phyloP scores from a whole-genome alignment of 2,113 vertebrate genomes.

The Lethenteron camtschaticum region DNA sequence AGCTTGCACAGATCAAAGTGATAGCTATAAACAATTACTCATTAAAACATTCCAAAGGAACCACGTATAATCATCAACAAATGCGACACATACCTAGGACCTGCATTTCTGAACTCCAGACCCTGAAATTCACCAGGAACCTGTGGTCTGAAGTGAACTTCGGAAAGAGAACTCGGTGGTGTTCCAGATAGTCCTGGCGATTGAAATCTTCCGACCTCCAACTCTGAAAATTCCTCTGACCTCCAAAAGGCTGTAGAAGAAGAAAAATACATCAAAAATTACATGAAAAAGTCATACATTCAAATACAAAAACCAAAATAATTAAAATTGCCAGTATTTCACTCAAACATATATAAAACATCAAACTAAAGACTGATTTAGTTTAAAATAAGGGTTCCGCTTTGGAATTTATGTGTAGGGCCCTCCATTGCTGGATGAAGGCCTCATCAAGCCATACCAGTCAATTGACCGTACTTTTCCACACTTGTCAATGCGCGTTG shows the following conservation, averaged over 20 bases:
- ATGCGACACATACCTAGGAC: background rate
- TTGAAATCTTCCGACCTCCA: background rate
- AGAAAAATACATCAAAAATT: background rate
- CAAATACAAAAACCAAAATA: constrained; percentile 25
- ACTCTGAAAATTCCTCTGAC: background rate
- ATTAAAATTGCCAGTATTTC: constrained; percentile 8
- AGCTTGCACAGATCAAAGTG: too few species aligned
- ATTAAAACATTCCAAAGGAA: too few species aligned
- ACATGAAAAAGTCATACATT: background rate
- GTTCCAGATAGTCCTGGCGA: background rate
- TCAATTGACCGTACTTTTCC: too few species aligned
- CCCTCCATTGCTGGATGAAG: too few species aligned
- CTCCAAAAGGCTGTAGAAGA: constrained; percentile 2
- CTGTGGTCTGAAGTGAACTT: background rate
- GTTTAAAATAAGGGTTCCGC: too few species aligned
- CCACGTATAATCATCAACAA: background rate
- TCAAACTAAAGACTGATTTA: too few species aligned
- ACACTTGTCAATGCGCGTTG: too few species aligned
- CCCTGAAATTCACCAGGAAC: constrained; percentile 4
- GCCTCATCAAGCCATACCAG: too few species aligned
- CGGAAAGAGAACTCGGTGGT: background rate
- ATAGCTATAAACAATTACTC: too few species aligned
- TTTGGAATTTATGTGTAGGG: too few species aligned
- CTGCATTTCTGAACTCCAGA: constrained; percentile 2
- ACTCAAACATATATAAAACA: background rate